A percentile compares a stretch with the other conserved stretches of the same genome.
These are phyloP conservation scores for Eueides isabella DNA, from an alignment of 1,140 invertebrate species.

Conservation along the genomic window DNA sequence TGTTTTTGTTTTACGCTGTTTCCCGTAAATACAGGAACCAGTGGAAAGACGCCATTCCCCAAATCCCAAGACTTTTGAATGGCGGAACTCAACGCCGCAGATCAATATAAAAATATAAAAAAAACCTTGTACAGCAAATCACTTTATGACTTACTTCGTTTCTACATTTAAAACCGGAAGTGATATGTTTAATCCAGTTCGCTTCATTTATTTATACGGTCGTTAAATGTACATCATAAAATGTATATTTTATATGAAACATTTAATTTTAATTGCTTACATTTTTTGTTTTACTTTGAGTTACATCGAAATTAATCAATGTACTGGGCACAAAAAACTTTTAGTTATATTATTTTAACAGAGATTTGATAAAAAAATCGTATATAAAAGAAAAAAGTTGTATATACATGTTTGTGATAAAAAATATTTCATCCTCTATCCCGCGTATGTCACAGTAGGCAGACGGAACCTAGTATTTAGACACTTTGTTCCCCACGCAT, in stretches of 20 bases:
- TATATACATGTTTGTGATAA: too few species aligned
- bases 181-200: background rate
- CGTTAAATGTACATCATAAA: background rate
- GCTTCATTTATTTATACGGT: background rate
- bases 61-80: too few species aligned
- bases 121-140: background rate
- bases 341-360: background rate
- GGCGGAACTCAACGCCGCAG: too few species aligned
- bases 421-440: too few species aligned
- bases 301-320: background rate
- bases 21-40: too few species aligned
- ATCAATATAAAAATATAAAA: background rate
- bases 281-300: background rate
- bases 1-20: too few species aligned
- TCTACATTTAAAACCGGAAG: background rate
- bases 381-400: too few species aligned
- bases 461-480: too few species aligned
- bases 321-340: background rate
- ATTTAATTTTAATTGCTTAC: background rate
- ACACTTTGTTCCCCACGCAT: too few species aligned
- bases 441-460: too few species aligned
- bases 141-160: background rate
- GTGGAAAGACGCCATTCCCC: too few species aligned
- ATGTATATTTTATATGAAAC: slow-evolving; percentile 4
- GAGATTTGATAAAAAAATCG: too few species aligned